Conservation (phyloP, 2,888 invertebrate genomes). For the Rugalucina vietnamica region DNA sequence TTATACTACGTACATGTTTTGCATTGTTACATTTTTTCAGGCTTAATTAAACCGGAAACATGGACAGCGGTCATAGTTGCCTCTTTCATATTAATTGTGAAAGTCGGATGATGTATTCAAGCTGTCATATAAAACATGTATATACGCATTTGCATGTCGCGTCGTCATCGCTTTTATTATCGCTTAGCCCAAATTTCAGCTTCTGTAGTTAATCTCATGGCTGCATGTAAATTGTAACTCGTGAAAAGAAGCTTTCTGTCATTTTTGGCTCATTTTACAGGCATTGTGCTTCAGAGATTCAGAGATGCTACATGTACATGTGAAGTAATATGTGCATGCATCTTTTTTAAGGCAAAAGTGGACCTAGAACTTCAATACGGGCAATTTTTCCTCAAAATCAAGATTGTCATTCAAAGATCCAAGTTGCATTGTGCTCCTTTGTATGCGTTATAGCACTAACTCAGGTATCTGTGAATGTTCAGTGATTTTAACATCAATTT, state of each 20-base stretch:
- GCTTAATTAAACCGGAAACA: background rate
- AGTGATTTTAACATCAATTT: background rate
- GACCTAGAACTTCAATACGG: background rate
- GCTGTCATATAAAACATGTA: background rate
- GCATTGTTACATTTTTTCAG: background rate
- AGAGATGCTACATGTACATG: background rate
- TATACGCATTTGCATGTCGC: background rate
- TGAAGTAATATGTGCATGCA: background rate
- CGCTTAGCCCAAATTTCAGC: background rate
- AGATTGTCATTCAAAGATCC: too few relatives aligned
- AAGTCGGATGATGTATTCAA: background rate
- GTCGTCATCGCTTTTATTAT: background rate
- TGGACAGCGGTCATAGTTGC: background rate
- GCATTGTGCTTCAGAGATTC: background rate
- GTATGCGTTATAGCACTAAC: too few relatives aligned
- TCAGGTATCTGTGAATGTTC: background rate
- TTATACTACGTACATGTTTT: too few relatives aligned
- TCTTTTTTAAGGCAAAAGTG: background rate
- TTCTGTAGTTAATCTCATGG: background rate
- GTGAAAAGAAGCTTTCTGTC: background rate
- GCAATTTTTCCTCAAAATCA: too few relatives aligned
- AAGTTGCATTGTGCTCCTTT: too few relatives aligned
- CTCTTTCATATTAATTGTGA: background rate
- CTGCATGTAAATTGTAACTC: background rate
- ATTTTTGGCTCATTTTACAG: background rate